Percentiles rank a stretch among this genome's conserved stretches.
These are phyloP conservation scores for Chiloscyllium punctatum DNA, from an alignment of 2,797 vertebrate species.

Conservation along the genomic window DNA sequence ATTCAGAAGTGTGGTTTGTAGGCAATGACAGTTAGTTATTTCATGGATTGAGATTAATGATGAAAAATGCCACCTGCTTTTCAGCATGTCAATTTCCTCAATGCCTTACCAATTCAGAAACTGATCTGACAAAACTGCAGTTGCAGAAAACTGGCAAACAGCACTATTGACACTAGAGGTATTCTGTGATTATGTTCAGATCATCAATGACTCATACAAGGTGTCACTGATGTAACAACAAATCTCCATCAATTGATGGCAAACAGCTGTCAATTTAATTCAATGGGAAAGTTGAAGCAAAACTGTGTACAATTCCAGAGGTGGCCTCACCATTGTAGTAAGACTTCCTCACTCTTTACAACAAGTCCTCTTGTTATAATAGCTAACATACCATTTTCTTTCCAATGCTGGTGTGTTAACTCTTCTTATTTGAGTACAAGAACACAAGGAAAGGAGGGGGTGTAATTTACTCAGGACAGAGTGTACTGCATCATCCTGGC, in stretches of 20 bases:
- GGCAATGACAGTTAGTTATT: not conserved
- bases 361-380: too few relatives aligned
- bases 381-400: too few relatives aligned
- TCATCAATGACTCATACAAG: not conserved
- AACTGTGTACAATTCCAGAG: too few relatives aligned
- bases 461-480: too few relatives aligned
- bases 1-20: not conserved
- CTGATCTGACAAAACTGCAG: not conserved
- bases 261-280: not conserved
- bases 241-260: slow-evolving; percentile 4
- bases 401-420: too few relatives aligned
- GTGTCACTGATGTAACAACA: not conserved
- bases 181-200: not conserved
- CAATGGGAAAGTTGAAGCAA: not conserved
- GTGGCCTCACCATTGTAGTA: too few relatives aligned
- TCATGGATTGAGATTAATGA: not conserved
- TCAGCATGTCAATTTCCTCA: not conserved
- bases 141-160: not conserved
- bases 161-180: not conserved
- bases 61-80: not conserved
- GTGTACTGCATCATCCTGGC: too few relatives aligned
- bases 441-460: too few relatives aligned
- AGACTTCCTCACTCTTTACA: too few relatives aligned
- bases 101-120: not conserved
- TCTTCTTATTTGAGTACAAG: too few relatives aligned